Evolutionary conservation across 2,888 invertebrate genomes (phyloP).

Genomic region (Belgica antarctica): DNA sequence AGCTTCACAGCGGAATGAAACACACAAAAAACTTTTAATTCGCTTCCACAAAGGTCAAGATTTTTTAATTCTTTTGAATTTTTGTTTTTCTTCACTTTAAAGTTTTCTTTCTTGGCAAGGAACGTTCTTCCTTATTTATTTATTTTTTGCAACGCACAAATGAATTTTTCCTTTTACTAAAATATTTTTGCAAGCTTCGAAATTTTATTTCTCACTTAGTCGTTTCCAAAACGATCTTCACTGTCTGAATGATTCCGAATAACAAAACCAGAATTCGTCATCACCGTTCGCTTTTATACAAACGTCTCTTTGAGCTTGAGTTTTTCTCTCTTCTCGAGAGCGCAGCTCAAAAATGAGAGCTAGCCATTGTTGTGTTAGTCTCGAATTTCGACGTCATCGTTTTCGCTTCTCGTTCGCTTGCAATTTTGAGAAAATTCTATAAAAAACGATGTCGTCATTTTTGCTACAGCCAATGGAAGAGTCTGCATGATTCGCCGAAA

Average conservation of each 20-base stretch:
- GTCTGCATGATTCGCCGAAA: not conserved
- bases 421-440: conserved; percentile 19
- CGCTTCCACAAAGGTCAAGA: not conserved
- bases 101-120: not conserved
- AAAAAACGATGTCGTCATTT: conserved; percentile 21
- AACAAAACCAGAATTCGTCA: conserved; percentile 39
- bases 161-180: not conserved
- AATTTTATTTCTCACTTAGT: not conserved
- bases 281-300: conserved; percentile 22
- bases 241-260: conserved; percentile 6
- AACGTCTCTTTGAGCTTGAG: conserved; percentile 25
- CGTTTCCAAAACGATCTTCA: conserved; percentile 28
- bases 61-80: conserved; percentile 7
- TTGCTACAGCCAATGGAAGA: conserved; percentile 5
- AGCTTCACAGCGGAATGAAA: not conserved
- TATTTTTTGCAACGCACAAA: not conserved
- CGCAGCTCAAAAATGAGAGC: not conserved
- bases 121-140: not conserved
- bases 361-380: not conserved
- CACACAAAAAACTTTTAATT: not conserved
- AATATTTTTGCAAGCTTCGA: not conserved
- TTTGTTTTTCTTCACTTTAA: conserved; percentile 12
- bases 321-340: not conserved
- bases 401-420: not conserved
- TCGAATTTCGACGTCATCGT: not conserved